Conservation (phyloP, 2,888 invertebrate species). For the Trachelus stipa region DNA sequence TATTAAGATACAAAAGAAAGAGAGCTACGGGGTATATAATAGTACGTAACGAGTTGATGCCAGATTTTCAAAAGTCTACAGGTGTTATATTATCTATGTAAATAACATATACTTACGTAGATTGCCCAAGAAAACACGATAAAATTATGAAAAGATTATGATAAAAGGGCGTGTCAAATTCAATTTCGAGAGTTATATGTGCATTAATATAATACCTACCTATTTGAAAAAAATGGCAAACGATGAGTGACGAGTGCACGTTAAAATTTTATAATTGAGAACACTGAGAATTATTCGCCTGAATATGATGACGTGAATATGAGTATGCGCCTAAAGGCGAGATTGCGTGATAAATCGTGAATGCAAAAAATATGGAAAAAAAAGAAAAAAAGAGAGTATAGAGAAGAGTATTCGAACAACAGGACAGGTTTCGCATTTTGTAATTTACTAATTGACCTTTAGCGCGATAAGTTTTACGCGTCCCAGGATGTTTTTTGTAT, state of each 20-base stretch:
- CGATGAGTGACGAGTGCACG: neutral
- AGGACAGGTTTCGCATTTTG: constrained; percentile 12
- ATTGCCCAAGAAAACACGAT: neutral
- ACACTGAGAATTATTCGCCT: neutral
- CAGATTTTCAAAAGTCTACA: neutral
- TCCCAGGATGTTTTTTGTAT: constrained; percentile 20
- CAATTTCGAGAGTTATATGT: neutral
- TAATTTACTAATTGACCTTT: constrained; percentile 18
- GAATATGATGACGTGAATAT: neutral
- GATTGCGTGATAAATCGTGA: neutral
- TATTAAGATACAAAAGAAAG: neutral
- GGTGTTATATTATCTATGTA: neutral
- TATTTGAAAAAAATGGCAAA: neutral
- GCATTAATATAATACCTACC: neutral
- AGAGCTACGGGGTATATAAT: neutral
- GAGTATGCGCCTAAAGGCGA: neutral
- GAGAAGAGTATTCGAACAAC: constrained; percentile 20
- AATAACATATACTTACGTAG: neutral
- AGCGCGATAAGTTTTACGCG: neutral
- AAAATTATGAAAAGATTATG: neutral
- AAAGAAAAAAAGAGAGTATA: neutral
- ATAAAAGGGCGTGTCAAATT: neutral
- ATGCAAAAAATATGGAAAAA: neutral
- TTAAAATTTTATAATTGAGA: neutral
- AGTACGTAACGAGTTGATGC: neutral